phyloP scores from a whole-genome alignment of 2,113 vertebrate species.

The Bettongia penicillata region DNA sequence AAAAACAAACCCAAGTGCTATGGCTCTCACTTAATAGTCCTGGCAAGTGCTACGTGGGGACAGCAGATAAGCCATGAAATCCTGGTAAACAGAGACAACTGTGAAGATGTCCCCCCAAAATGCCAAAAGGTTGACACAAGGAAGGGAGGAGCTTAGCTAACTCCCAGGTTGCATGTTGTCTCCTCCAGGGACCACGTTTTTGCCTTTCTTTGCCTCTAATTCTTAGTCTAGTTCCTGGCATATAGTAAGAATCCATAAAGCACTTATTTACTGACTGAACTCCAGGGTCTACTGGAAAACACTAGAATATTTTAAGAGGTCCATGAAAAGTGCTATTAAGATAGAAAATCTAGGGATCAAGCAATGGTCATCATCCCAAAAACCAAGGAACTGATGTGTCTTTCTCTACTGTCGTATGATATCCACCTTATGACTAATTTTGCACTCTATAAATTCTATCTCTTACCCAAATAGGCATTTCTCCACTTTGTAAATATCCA shows the following conservation, averaged over 20 bases:
- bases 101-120: neutral
- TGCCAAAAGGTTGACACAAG: too few species aligned
- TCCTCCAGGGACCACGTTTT: neutral
- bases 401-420: neutral
- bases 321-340: neutral
- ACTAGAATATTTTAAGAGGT: neutral
- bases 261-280: neutral
- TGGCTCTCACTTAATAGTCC: neutral
- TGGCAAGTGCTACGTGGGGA: neutral
- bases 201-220: neutral
- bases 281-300: neutral
- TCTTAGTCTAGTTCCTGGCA: neutral
- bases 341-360: neutral
- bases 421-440: neutral
- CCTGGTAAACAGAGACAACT: neutral
- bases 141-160: too few species aligned
- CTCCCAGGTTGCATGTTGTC: neutral
- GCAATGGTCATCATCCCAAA: neutral
- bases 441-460: neutral
- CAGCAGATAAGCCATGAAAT: neutral
- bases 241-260: neutral
- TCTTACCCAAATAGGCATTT: neutral
- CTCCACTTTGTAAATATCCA: neutral
- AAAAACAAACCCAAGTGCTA: neutral
- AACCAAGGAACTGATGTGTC: neutral